Percentiles rank a stretch among this genome's conserved stretches.
These are phyloP conservation scores for Hippocampus kuda DNA, from an alignment of 2,797 vertebrate species.

Conservation along the genomic window DNA sequence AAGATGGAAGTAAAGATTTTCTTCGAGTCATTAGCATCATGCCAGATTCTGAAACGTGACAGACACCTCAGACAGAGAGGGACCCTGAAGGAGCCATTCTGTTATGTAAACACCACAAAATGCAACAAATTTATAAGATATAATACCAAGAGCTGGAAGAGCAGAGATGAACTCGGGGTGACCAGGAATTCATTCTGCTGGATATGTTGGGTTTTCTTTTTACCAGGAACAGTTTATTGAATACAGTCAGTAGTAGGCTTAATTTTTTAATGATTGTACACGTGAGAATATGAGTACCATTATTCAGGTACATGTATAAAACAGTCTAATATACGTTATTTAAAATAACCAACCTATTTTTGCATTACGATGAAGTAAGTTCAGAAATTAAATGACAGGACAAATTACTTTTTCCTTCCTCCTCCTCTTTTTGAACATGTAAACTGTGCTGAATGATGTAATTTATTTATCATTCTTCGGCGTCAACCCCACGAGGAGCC, in stretches of 20 bases:
- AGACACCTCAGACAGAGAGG: slow-evolving; percentile 35
- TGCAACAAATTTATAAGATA: slow-evolving; percentile 41
- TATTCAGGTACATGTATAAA: no score
- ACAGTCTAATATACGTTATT: no score
- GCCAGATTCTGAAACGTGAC: slow-evolving; percentile 49
- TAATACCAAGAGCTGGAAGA: slow-evolving; percentile 3
- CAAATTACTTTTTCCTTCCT: background rate
- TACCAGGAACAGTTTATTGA: no score
- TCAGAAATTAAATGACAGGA: no score
- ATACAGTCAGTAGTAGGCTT: no score
- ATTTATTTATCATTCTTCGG: background rate
- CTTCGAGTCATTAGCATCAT: slow-evolving; percentile 36
- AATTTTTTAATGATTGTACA: no score
- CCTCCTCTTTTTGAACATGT: background rate
- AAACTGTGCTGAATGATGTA: background rate
- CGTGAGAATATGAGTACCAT: no score
- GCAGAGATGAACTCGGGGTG: slow-evolving; percentile 20
- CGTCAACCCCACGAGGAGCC: no score
- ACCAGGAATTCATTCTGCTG: slow-evolving; percentile 21
- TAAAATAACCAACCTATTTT: no score
- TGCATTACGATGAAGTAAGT: no score
- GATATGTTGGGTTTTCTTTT: background rate
- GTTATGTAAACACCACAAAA: slow-evolving; percentile 40
- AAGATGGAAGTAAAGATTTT: slow-evolving; percentile 7
- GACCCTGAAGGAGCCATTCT: slow-evolving; percentile 43